Conservation (phyloP, 2,113 vertebrate genomes). For the Caranx ignobilis region DNA sequence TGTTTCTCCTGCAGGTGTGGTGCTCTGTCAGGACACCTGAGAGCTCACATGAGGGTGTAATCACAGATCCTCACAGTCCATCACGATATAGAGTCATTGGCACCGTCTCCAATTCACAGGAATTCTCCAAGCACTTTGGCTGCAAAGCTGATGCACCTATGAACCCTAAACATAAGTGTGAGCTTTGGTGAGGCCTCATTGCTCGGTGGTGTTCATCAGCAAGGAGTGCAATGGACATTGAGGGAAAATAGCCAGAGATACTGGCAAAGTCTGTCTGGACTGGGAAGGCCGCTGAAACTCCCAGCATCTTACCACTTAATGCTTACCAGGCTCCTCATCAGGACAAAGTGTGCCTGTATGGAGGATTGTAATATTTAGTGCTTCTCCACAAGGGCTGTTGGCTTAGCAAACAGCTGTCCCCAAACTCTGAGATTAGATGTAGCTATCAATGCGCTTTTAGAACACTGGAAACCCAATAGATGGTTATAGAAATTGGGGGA, state of each 20-base stretch:
- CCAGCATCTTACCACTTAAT: constrained; percentile 42
- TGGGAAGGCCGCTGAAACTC: constrained; percentile 59
- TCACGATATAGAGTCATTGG: constrained; percentile 95
- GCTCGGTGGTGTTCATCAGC: not conserved
- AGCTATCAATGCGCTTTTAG: constrained; percentile 40
- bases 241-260: not conserved
- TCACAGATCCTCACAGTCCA: constrained; percentile 97
- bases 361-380: constrained; percentile 21
- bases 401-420: constrained; percentile 17
- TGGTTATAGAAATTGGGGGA: constrained; percentile 37
- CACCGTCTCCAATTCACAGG: constrained; percentile 91
- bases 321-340: constrained; percentile 47
- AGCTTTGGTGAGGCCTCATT: constrained; percentile 90
- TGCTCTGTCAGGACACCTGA: constrained; percentile 94
- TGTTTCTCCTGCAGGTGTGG: constrained; percentile 89
- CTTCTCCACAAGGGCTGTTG: constrained; percentile 35
- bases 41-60: constrained; percentile 94
- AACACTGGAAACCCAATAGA: constrained; percentile 77
- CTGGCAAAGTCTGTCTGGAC: constrained; percentile 30
- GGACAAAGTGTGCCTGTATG: constrained; percentile 43
- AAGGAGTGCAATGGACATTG: constrained; percentile 3
- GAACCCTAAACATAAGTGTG: constrained; percentile 94
- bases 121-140: constrained; percentile 92
- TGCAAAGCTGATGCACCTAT: constrained; percentile 89
- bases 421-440: constrained; percentile 49